Conservation (phyloP, 2,888 invertebrate genomes). For the Caenorhabditis auriculariae region DNA sequence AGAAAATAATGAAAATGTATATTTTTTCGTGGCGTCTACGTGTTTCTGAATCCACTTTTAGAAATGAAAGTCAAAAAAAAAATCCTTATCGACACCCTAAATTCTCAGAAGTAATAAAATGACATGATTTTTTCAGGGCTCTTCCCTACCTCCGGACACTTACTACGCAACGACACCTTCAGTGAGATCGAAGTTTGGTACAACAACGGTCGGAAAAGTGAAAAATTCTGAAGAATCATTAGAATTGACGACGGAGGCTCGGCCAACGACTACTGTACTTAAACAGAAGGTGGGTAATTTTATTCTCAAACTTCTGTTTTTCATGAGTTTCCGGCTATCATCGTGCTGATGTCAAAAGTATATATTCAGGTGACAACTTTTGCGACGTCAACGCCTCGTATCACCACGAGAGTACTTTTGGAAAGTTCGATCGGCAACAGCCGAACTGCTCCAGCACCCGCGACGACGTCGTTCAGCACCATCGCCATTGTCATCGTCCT, state of each 20-base stretch:
- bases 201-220: slow-evolving; percentile 12
- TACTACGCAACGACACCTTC: slow-evolving; percentile 33
- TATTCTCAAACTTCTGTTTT: slow-evolving; percentile 4
- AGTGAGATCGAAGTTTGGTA: slow-evolving; percentile 18
- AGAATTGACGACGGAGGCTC: neutral
- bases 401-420: slow-evolving; percentile 2
- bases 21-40: slow-evolving; percentile 13
- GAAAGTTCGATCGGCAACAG: neutral
- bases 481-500: slow-evolving; percentile 20
- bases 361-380: slow-evolving; percentile 1
- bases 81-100: too few relatives aligned
- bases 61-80: slow-evolving; percentile 3
- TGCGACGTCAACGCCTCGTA: slow-evolving; percentile 7
- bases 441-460: neutral
- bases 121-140: slow-evolving; percentile 25
- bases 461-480: slow-evolving; percentile 11
- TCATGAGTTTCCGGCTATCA: neutral
- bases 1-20: too few relatives aligned
- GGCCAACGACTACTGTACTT: slow-evolving; percentile 3
- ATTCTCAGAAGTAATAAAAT: too few relatives aligned
- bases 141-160: slow-evolving; percentile 30
- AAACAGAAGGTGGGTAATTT: slow-evolving; percentile 5
- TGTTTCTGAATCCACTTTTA: slow-evolving; percentile 21
- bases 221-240: slow-evolving; percentile 7
- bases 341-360: neutral